Evolutionary conservation across 2,888 invertebrate species (phyloP).

Genomic region (Crematogaster levior): DNA sequence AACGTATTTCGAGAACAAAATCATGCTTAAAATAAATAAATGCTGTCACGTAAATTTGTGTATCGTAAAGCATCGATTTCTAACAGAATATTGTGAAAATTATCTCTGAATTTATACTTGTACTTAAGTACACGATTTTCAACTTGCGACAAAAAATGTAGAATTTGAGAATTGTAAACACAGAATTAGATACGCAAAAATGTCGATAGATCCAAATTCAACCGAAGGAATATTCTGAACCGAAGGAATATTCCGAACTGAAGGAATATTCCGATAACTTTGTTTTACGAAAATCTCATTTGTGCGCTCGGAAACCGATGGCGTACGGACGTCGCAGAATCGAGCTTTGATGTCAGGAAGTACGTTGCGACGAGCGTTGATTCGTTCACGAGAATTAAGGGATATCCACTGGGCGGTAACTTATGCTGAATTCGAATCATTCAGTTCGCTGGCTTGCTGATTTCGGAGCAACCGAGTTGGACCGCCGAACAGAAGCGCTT

Average conservation of each 20-base stretch:
- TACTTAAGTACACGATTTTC: neutral
- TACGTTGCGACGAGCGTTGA: constrained; percentile 12
- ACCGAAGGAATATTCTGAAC: neutral
- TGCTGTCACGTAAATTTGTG: neutral
- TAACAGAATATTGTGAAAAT: neutral
- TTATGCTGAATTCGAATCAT: constrained; percentile 53
- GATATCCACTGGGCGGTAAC: constrained; percentile 33
- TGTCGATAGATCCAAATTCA: neutral
- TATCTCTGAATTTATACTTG: neutral
- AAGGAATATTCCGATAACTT: neutral
- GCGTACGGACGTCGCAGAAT: neutral
- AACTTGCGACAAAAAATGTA: neutral
- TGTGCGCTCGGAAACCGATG: neutral
- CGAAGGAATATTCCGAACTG: neutral
- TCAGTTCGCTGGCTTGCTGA: constrained; percentile 32
- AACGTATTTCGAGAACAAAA: neutral
- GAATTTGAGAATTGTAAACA: neutral
- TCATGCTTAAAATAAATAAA: neutral
- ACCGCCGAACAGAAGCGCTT: constrained; percentile 31
- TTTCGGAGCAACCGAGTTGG: constrained; percentile 20
- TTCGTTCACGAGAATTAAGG: constrained; percentile 37
- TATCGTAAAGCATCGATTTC: neutral
- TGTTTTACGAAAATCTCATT: constrained; percentile 6
- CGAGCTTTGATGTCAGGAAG: constrained; percentile 35
- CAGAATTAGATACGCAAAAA: neutral